Evolutionary conservation across 2,113 vertebrate genomes (phyloP), one percentile per base, ranked within the genome.

Genomic region (Actinemys pallida): DNA sequence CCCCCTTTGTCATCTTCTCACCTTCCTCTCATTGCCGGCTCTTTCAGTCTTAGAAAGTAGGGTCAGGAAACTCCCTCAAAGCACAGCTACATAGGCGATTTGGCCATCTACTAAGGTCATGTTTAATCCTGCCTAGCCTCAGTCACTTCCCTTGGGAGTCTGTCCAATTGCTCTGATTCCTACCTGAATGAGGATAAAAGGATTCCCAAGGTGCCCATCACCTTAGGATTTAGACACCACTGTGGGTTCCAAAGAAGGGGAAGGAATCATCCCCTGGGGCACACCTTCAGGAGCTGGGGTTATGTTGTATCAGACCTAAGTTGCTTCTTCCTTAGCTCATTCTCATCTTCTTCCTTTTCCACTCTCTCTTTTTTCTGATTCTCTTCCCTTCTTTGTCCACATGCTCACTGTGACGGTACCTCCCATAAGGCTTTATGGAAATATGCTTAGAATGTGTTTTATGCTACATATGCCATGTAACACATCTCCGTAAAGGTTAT

Each of bases 351-450:
- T 53, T 8, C 2, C 16, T 62, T 42, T 86, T 22, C 9, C 7
- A 59, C 5, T 1, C 1, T 1, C 1, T 65, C 75, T 87, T 20
- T 53, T 17, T 3, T 54, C 14, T 42, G 22, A 47, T 17, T 35
- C 17, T 20, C 19, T 10, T 78, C 50, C 49, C 20, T 1, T 17
- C 1, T 6, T 87, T 6, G 24, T 75, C 76, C 5, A 54, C 8
- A 54, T 54, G 53, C 45, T 45, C 45, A 45, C 45, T 45, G 45
- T 45, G 45, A 45, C 45, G 45, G 45, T 45, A 45, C 45, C 45
- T 45, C 45, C 45, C 45, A 45, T 45, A 45, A 45, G 45, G 45
- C 45, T 45, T 45, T 45, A 45, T 45, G 45, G 6, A 45, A 45
- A 5, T 45, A 45, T 45, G 45, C 45, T 45, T 45, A 45, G 45